Evolutionary conservation across 2,888 invertebrate genomes (phyloP).

Genomic region (Orchesella flavescens): DNA sequence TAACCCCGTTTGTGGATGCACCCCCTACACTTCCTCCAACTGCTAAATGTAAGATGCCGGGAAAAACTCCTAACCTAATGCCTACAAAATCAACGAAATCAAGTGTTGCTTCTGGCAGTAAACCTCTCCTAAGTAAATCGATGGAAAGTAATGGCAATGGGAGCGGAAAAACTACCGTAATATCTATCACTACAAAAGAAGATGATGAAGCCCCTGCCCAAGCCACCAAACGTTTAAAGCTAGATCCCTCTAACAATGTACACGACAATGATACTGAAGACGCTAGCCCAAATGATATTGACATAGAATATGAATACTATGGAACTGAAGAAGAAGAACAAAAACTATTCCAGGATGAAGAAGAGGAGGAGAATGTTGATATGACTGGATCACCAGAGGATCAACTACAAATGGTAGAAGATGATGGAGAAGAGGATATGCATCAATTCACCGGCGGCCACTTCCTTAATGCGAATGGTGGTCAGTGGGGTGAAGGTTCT

Average conservation of each 20-base stretch:
- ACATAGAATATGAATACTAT: slow-evolving; percentile 45
- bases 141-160: slow-evolving; percentile 27
- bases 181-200: slow-evolving; percentile 57
- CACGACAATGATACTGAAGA: slow-evolving; percentile 47
- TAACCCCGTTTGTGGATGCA: slow-evolving; percentile 36
- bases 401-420: slow-evolving; percentile 7
- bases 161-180: slow-evolving; percentile 47
- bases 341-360: slow-evolving; percentile 25
- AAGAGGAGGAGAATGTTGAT: slow-evolving; percentile 30
- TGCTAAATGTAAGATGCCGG: background rate
- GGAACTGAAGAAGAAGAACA: slow-evolving; percentile 1
- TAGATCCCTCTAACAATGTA: slow-evolving; percentile 20
- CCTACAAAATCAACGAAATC: background rate
- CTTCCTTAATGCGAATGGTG: slow-evolving; percentile 46
- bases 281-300: slow-evolving; percentile 33
- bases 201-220: slow-evolving; percentile 20
- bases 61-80: background rate
- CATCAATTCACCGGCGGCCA: slow-evolving; percentile 36
- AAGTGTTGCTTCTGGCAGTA: background rate
- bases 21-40: slow-evolving; percentile 2
- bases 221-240: slow-evolving; percentile 22
- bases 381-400: slow-evolving; percentile 6
- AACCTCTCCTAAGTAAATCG: slow-evolving; percentile 4
- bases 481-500: slow-evolving; percentile 34
- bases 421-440: slow-evolving; percentile 9